Conservation (phyloP, 2,113 vertebrate species). For the Capreolus pygargus region DNA sequence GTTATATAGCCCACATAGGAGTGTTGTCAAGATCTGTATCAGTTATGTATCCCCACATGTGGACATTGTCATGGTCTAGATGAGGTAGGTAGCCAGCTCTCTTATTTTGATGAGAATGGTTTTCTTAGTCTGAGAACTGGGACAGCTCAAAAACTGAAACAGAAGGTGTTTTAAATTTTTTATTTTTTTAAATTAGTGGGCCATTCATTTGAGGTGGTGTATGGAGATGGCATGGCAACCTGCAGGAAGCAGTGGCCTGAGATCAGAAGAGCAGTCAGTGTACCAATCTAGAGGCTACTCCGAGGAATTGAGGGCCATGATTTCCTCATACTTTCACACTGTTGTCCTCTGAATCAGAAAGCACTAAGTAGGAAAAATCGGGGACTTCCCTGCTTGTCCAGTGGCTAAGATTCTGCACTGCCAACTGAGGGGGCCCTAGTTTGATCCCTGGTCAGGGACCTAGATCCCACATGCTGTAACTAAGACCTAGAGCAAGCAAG, state of each 20-base stretch:
- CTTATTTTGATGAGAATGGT: background rate
- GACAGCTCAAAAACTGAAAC: background rate
- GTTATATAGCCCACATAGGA: background rate
- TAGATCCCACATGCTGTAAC: background rate
- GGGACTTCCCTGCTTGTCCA: background rate
- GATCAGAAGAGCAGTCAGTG: background rate
- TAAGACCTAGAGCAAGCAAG: background rate
- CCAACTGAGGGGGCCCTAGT: background rate
- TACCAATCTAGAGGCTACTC: background rate
- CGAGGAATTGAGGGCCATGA: background rate
- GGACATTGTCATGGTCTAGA: background rate
- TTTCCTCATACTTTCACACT: background rate
- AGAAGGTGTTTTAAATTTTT: background rate
- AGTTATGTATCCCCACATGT: background rate
- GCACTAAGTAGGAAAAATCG: background rate
- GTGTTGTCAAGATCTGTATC: background rate
- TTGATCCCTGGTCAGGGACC: background rate
- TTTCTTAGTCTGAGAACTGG: background rate
- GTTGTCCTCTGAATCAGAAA: background rate
- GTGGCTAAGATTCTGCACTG: background rate
- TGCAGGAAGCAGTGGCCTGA: background rate
- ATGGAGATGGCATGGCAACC: background rate
- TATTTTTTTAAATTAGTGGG: background rate
- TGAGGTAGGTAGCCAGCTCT: background rate
- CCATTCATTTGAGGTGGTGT: accelerated